phyloP scores from a whole-genome alignment of 1,140 invertebrate species.

The Drosophila eugracilis region DNA sequence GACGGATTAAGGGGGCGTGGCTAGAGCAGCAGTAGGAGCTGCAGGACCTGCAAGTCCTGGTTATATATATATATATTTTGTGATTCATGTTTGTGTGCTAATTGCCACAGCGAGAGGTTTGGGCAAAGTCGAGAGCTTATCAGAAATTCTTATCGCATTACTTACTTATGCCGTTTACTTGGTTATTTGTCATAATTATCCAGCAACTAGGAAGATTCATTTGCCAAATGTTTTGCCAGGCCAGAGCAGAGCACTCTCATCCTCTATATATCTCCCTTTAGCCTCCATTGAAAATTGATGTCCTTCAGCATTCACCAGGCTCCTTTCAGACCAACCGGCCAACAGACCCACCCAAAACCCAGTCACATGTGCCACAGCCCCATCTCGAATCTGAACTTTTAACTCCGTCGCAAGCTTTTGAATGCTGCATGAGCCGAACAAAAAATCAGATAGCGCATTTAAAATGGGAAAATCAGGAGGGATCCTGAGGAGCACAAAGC shows the following conservation, averaged over 20 bases:
- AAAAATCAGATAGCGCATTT: slow-evolving; percentile 80
- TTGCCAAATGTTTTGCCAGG: slow-evolving; percentile 14
- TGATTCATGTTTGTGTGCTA: slow-evolving; percentile 78
- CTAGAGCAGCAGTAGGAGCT: slow-evolving; percentile 4
- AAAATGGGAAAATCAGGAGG: slow-evolving; percentile 58
- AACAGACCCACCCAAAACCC: background rate
- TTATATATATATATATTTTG: slow-evolving; percentile 20
- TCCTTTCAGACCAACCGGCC: background rate
- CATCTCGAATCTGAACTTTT: slow-evolving; percentile 69
- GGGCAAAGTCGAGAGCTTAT: slow-evolving; percentile 29
- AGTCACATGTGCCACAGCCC: slow-evolving; percentile 29
- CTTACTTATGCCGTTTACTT: slow-evolving; percentile 62
- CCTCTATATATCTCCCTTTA: background rate
- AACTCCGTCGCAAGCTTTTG: slow-evolving; percentile 67
- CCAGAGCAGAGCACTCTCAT: background rate
- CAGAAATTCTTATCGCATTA: slow-evolving; percentile 65
- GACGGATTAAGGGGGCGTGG: slow-evolving; percentile 63
- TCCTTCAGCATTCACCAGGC: slow-evolving; percentile 26
- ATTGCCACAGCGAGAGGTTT: slow-evolving; percentile 40
- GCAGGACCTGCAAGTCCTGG: slow-evolving; percentile 12
- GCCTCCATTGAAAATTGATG: slow-evolving; percentile 51
- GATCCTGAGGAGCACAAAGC: slow-evolving; percentile 56
- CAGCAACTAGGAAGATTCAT: slow-evolving; percentile 41
- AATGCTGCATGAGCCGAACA: slow-evolving; percentile 70
- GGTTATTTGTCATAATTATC: slow-evolving; percentile 68